Evolutionary conservation across 2,113 vertebrate genomes (phyloP).

Genomic region (Silurus asotus): DNA sequence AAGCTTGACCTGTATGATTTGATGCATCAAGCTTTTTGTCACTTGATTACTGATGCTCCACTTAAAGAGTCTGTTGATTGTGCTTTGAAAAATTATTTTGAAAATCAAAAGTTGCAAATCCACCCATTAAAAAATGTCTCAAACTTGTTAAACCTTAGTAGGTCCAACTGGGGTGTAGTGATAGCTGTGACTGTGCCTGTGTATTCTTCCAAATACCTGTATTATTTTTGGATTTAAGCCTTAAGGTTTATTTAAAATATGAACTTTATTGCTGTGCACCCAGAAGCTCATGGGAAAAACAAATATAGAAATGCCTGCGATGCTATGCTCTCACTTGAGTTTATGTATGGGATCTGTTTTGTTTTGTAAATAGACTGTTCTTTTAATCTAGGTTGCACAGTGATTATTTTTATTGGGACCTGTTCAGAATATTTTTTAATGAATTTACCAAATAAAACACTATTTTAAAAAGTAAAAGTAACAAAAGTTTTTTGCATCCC

Average conservation of each 20-base stretch:
- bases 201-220: neutral
- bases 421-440: neutral
- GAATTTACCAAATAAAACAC: neutral
- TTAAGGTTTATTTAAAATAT: neutral
- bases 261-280: neutral
- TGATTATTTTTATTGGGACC: neutral
- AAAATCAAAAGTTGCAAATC: too few relatives aligned
- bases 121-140: too few relatives aligned
- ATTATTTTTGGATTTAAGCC: too few relatives aligned
- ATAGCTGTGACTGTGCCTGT: neutral
- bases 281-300: neutral
- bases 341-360: neutral
- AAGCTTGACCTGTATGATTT: neutral
- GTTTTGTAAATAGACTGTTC: neutral
- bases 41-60: neutral
- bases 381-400: neutral
- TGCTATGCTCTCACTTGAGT: neutral
- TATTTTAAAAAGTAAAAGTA: too few relatives aligned
- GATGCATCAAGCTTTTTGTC: neutral
- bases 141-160: too few relatives aligned
- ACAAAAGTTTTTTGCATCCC: neutral
- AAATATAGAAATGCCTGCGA: neutral
- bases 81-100: too few relatives aligned
- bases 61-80: too few relatives aligned
- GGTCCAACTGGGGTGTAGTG: neutral